Conservation (phyloP, 2,888 invertebrate species). For the Clostera curtula region DNA sequence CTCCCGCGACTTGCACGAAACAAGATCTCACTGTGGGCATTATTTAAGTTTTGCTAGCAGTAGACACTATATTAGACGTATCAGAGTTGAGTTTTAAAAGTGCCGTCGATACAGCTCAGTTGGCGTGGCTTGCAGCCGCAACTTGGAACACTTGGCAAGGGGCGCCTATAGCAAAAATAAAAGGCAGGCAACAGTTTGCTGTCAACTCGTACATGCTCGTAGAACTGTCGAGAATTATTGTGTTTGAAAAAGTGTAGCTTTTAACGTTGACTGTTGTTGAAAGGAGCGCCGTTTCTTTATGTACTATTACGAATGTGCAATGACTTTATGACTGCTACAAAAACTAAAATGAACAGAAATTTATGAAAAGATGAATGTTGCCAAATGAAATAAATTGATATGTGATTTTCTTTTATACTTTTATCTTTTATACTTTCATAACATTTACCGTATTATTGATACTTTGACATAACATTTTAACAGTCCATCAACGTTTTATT, state of each 20-base stretch:
- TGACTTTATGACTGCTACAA: no score
- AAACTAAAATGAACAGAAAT: no score
- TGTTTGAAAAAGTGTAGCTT: constrained; percentile 20
- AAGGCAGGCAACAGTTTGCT: constrained; percentile 60
- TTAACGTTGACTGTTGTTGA: constrained; percentile 8
- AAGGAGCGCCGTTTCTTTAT: no score
- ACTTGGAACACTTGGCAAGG: constrained; percentile 55
- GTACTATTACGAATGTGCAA: no score
- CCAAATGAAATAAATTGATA: no score
- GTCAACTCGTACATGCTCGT: constrained; percentile 25
- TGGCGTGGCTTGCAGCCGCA: constrained; percentile 55
- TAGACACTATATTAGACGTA: constrained; percentile 59
- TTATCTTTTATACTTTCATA: no score
- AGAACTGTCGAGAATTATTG: constrained; percentile 27
- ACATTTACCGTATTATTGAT: no score
- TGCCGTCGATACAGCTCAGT: constrained; percentile 44
- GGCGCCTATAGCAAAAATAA: constrained; percentile 59
- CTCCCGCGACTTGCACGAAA: constrained; percentile 36
- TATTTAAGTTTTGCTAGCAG: constrained; percentile 57
- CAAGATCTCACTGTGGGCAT: constrained; percentile 61
- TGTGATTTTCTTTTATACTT: no score
- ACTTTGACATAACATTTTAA: background rate
- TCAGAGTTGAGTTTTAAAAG: constrained; percentile 59
- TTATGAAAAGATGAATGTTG: no score
- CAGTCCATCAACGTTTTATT: constrained; percentile 10